A percentile compares a stretch with the other conserved stretches of the same genome.
These are phyloP conservation scores for Pangasius macronema DNA, from an alignment of 2,797 vertebrate genomes.

Conservation along the genomic window DNA sequence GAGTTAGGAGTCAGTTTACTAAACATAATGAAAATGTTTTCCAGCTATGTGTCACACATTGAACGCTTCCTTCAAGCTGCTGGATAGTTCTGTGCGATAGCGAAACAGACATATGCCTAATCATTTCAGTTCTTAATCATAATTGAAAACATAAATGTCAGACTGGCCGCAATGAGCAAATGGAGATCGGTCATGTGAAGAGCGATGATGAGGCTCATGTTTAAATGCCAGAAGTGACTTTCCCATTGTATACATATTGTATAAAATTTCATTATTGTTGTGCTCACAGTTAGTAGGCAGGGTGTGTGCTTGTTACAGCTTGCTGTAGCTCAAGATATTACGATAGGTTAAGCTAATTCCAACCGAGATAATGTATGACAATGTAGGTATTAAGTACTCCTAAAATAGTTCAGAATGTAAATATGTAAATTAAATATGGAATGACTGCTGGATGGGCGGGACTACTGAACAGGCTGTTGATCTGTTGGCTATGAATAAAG, in stretches of 20 bases:
- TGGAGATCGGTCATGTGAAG: not conserved
- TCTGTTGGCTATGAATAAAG: not conserved
- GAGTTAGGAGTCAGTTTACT: not conserved
- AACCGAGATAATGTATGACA: not conserved
- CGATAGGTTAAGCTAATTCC: not conserved
- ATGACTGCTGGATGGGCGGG: not conserved
- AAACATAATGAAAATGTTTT: not conserved
- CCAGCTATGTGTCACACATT: not conserved
- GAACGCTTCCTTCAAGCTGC: not conserved
- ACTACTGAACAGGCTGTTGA: not conserved
- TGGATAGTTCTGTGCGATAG: not conserved
- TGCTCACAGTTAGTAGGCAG: not conserved
- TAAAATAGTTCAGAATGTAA: not conserved
- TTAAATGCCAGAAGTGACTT: conserved; percentile 1
- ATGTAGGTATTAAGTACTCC: not conserved
- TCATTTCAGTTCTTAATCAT: not conserved
- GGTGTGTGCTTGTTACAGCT: not conserved
- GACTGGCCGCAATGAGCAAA: not conserved
- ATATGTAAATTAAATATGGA: not conserved
- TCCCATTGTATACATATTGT: not conserved
- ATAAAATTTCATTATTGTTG: not conserved
- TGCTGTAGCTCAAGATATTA: not conserved
- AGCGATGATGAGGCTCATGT: not conserved
- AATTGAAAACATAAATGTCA: not conserved
- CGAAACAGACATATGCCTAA: not conserved